phyloP scores from a whole-genome alignment of 2,113 vertebrate genomes.

The Pygoscelis antarcticus region DNA sequence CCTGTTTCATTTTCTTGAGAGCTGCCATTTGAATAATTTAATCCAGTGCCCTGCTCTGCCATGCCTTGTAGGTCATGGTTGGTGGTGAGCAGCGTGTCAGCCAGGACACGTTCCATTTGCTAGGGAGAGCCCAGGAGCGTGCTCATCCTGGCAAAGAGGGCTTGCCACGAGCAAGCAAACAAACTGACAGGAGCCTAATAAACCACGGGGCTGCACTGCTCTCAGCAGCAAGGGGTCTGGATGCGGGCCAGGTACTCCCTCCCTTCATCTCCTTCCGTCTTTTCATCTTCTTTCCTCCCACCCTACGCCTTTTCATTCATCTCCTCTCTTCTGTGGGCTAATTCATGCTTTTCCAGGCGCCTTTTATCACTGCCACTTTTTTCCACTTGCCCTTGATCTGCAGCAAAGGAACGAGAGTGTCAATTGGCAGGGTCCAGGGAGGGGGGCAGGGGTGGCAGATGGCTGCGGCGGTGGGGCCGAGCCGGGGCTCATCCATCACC shows the following conservation, averaged over 20 bases:
- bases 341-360: not conserved
- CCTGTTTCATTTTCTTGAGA: not conserved
- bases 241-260: not conserved
- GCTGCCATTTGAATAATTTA: not conserved
- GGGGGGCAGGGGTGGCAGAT: not conserved
- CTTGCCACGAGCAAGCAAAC: fast-evolving
- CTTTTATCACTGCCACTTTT: not conserved
- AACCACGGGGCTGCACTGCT: fast-evolving
- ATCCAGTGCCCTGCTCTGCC: not conserved
- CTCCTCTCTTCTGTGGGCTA: not conserved
- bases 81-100: fast-evolving
- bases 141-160: not conserved
- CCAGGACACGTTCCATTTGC: fast-evolving
- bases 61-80: not conserved
- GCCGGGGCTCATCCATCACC: not conserved
- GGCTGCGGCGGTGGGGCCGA: not conserved
- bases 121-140: not conserved
- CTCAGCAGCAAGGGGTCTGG: not conserved
- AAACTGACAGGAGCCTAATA: not conserved
- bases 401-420: not conserved
- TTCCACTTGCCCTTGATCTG: not conserved
- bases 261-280: not conserved
- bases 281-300: not conserved
- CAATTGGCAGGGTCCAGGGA: not conserved
- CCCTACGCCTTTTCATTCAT: not conserved